Percentiles rank a stretch among this genome's conserved stretches.
phyloP scores from a whole-genome alignment of 2,113 vertebrate species.

The Martes martes region DNA sequence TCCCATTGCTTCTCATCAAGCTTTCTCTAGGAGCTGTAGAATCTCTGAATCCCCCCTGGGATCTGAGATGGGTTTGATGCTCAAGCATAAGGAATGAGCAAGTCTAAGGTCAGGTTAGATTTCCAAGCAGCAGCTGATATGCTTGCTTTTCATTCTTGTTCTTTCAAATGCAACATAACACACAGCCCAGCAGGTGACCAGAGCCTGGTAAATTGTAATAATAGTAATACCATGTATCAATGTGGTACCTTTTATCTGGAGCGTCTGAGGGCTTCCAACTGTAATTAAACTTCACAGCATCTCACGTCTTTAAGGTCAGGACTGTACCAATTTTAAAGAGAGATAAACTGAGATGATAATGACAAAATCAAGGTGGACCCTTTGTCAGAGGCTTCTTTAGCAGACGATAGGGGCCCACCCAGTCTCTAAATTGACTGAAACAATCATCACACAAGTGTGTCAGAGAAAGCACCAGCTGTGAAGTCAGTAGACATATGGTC shows the following conservation, averaged over 20 bases:
- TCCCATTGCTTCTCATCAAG: neutral
- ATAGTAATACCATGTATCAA: neutral
- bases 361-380: constrained; percentile 35
- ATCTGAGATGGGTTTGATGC: neutral
- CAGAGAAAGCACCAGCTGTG: neutral
- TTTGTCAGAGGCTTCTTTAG: constrained; percentile 21
- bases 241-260: neutral
- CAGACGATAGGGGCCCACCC: neutral
- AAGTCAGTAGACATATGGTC: neutral
- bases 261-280: neutral
- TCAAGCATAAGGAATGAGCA: neutral
- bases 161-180: neutral
- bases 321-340: constrained; percentile 53
- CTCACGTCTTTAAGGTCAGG: constrained; percentile 39
- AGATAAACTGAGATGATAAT: constrained; percentile 61
- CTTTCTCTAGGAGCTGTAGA: neutral
- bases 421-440: neutral
- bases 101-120: neutral
- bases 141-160: neutral
- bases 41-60: neutral
- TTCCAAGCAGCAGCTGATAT: neutral
- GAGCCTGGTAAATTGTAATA: neutral
- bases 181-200: neutral
- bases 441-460: constrained; percentile 7
- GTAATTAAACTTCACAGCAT: constrained; percentile 62